Evolutionary conservation across 1,140 invertebrate species (phyloP).

Genomic region (Macrobrachium rosenbergii): DNA sequence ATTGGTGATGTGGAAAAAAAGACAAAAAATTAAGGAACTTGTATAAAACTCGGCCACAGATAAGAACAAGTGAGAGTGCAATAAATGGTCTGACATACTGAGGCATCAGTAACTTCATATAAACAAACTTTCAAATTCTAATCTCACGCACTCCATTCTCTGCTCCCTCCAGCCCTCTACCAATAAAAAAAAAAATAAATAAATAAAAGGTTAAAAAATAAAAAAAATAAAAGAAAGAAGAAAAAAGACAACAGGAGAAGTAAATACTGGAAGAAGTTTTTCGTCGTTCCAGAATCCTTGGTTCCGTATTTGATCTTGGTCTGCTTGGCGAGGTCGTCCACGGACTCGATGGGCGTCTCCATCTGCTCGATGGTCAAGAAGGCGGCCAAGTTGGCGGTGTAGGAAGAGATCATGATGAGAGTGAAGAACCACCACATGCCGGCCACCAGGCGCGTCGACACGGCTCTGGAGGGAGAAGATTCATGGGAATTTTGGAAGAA

Average conservation of each 20-base stretch:
- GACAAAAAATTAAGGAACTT: no score
- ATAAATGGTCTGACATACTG: no score
- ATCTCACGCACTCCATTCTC: no score
- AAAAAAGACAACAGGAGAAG: neutral
- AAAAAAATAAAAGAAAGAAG: no score
- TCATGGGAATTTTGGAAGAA: neutral
- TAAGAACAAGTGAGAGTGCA: no score
- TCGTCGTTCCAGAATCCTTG: slow-evolving; percentile 73
- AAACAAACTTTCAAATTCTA: no score
- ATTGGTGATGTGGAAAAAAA: no score
- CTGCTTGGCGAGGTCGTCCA: slow-evolving; percentile 77
- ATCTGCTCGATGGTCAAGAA: slow-evolving; percentile 78
- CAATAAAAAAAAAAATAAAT: no score
- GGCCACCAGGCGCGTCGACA: slow-evolving; percentile 73
- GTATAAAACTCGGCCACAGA: no score
- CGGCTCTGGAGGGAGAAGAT: slow-evolving; percentile 68
- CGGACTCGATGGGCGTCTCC: slow-evolving; percentile 76
- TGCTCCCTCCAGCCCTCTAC: no score
- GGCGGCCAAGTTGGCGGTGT: slow-evolving; percentile 78
- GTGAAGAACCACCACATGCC: slow-evolving; percentile 78
- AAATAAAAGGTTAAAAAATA: no score
- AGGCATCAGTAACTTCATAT: no score
- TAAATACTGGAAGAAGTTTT: slow-evolving; percentile 71
- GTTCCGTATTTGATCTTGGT: slow-evolving; percentile 76
- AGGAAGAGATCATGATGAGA: slow-evolving; percentile 78